These are phyloP conservation scores for Corydoras maculifer DNA, from an alignment of 2,113 vertebrate genomes.

Conservation along the genomic window DNA sequence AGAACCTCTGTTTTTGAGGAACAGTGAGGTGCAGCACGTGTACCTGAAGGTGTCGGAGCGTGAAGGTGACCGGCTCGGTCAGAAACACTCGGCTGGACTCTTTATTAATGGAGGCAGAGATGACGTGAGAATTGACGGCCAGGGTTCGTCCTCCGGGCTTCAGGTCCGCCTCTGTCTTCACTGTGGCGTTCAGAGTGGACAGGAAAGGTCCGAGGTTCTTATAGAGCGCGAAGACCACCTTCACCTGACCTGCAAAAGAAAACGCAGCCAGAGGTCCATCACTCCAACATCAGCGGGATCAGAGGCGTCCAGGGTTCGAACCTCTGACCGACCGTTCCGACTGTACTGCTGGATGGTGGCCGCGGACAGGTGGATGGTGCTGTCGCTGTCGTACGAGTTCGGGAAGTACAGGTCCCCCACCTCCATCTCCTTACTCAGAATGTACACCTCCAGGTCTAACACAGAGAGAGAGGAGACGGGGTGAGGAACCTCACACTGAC, in stretches of 20 bases:
- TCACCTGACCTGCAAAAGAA: slow-evolving; percentile 68
- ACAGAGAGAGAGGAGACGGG: slow-evolving; percentile 12
- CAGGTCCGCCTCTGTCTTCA: slow-evolving; percentile 69
- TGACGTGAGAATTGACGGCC: slow-evolving; percentile 86
- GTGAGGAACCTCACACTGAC: too few species aligned
- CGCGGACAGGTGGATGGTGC: slow-evolving; percentile 82
- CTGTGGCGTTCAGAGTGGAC: slow-evolving; percentile 81
- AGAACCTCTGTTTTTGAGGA: too few species aligned
- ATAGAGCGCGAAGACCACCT: slow-evolving; percentile 83
- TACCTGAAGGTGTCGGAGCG: slow-evolving; percentile 83
- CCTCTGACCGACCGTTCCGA: slow-evolving; percentile 70
- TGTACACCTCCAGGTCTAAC: slow-evolving; percentile 83
- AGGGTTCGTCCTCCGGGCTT: slow-evolving; percentile 61
- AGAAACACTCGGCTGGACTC: slow-evolving; percentile 78
- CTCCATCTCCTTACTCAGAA: slow-evolving; percentile 82
- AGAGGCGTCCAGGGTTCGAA: too few species aligned
- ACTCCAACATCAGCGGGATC: too few species aligned
- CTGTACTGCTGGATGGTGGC: slow-evolving; percentile 89
- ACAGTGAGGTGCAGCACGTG: background rate
- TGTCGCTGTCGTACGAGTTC: slow-evolving; percentile 82
- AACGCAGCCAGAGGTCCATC: background rate
- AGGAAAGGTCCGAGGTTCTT: slow-evolving; percentile 87
- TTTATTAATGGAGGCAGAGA: slow-evolving; percentile 61
- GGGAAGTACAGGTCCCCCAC: slow-evolving; percentile 86
- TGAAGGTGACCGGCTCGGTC: slow-evolving; percentile 85